These are phyloP conservation scores for Drosophila suzukii DNA, from an alignment of 1,140 invertebrate genomes.

Conservation along the genomic window DNA sequence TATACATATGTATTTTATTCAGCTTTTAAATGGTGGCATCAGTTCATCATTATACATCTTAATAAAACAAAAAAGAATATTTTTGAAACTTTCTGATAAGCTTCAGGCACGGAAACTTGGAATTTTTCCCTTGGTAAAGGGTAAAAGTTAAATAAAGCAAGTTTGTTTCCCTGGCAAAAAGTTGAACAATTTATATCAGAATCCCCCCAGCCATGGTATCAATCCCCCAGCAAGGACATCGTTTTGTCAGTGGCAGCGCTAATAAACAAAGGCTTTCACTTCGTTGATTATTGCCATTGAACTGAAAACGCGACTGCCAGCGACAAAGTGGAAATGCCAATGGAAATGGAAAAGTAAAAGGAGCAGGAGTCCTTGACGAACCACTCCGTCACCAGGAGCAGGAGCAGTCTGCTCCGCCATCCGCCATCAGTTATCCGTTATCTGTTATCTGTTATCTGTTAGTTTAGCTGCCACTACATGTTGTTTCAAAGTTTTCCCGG, in stretches of 20 bases:
- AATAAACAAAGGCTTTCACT: slow-evolving; percentile 64
- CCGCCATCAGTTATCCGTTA: slow-evolving; percentile 20
- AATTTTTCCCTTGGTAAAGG: neutral
- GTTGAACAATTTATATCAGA: neutral
- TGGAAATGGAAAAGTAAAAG: slow-evolving; percentile 25
- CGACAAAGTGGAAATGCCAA: slow-evolving; percentile 16
- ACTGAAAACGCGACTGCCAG: slow-evolving; percentile 47
- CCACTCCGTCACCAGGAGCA: slow-evolving; percentile 10
- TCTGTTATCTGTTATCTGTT: slow-evolving; percentile 48
- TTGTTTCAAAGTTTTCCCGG: slow-evolving; percentile 68
- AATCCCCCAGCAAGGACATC: slow-evolving; percentile 19
- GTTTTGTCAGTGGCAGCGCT: slow-evolving; percentile 38
- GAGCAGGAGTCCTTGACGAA: slow-evolving; percentile 7
- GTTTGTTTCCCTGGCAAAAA: neutral
- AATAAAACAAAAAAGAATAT: neutral
- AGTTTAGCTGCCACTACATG: slow-evolving; percentile 59
- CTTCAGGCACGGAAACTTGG: neutral
- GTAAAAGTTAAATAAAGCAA: neutral
- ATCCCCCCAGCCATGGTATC: neutral
- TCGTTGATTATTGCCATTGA: slow-evolving; percentile 68
- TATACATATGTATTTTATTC: no score
- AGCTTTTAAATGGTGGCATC: neutral
- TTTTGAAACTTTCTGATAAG: neutral
- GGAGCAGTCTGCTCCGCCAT: slow-evolving; percentile 7
- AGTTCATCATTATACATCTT: neutral